Conservation (phyloP, 2,888 invertebrate species). For the Acleris emargana region DNA sequence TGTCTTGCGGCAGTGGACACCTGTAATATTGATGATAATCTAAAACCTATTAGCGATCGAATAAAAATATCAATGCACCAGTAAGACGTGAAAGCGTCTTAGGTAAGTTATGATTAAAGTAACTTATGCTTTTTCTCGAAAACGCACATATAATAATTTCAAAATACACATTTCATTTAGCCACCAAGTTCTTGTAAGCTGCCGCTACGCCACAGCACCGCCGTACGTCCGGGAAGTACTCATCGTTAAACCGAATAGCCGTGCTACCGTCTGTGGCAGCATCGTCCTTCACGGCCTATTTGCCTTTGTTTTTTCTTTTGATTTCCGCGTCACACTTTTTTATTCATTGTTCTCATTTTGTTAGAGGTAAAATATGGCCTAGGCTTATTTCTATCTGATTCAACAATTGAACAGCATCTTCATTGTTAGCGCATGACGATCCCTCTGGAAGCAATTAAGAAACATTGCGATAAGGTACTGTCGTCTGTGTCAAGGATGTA, state of each 20-base stretch:
- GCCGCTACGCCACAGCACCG: background rate
- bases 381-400: constrained; percentile 33
- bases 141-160: background rate
- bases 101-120: background rate
- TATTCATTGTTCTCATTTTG: constrained; percentile 59
- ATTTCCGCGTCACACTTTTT: constrained; percentile 69
- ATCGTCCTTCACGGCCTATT: constrained; percentile 68
- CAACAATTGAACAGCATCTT: constrained; percentile 26
- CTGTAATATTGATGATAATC: too few relatives aligned
- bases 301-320: constrained; percentile 73
- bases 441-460: constrained; percentile 32
- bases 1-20: too few relatives aligned
- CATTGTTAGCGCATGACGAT: constrained; percentile 30
- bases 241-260: constrained; percentile 63
- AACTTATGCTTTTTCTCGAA: background rate
- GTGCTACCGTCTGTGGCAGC: constrained; percentile 51
- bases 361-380: constrained; percentile 55
- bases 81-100: too few relatives aligned
- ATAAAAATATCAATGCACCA: too few relatives aligned
- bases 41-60: too few relatives aligned
- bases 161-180: background rate
- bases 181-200: constrained; percentile 6
- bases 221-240: constrained; percentile 48
- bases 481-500: constrained; percentile 14
- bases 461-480: constrained; percentile 30